phyloP scores from a whole-genome alignment of 2,888 invertebrate species.

The Alsophila aescularia region DNA sequence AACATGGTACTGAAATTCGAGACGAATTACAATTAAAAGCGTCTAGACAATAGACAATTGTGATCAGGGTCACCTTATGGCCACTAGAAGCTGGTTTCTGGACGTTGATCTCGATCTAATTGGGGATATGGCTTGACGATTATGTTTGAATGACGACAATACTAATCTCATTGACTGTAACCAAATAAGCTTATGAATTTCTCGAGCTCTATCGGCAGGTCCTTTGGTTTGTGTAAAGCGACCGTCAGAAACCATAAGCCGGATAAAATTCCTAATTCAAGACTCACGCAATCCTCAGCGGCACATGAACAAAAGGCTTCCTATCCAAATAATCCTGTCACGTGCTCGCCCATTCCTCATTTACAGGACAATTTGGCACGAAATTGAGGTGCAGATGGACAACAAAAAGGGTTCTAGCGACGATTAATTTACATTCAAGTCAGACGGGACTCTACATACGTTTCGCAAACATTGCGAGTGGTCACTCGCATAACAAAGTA shows the following conservation, averaged over 20 bases:
- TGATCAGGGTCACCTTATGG: conserved; percentile 23
- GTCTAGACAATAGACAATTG: conserved; percentile 31
- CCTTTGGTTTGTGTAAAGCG: no score
- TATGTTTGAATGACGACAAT: neutral
- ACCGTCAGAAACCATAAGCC: no score
- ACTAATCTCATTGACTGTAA: neutral
- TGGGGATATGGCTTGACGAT: neutral
- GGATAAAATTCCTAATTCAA: neutral
- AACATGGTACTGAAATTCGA: conserved; percentile 19
- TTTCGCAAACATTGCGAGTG: conserved; percentile 22
- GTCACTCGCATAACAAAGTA: conserved; percentile 24
- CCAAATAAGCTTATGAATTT: no score
- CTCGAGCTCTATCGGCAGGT: no score
- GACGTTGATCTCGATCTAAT: conserved; percentile 10
- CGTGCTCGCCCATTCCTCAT: conserved; percentile 23
- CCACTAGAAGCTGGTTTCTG: conserved; percentile 5
- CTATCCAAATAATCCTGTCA: conserved; percentile 15
- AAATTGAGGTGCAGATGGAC: conserved; percentile 24
- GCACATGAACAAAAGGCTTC: neutral
- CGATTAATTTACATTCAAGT: conserved; percentile 30
- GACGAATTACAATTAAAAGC: conserved; percentile 18
- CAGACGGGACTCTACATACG: conserved; percentile 21
- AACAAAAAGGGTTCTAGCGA: conserved; percentile 26
- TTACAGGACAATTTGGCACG: conserved; percentile 31
- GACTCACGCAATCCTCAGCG: neutral